Evolutionary conservation across 2,113 vertebrate genomes (phyloP), one percentile per base, ranked within the genome.

Genomic region (Orcinus orca): DNA sequence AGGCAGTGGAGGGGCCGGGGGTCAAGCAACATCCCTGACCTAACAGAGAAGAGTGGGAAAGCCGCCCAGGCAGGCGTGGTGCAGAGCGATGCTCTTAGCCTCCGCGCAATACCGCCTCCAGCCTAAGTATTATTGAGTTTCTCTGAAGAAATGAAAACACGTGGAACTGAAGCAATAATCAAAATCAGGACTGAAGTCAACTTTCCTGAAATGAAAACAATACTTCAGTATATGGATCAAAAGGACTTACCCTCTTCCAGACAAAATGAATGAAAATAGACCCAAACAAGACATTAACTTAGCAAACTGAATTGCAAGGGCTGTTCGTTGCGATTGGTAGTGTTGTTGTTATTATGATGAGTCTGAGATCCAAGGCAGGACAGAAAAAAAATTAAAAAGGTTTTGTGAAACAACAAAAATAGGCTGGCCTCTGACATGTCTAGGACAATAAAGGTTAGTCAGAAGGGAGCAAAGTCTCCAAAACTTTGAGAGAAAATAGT

Each of bases 161-260:
- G 79, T 92, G 88, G 83, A 96, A 84, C 63, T 84, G 84, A 92
- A 93, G 87, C 92, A 97, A 97, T 96, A 97, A 95, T 93, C 83
- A 95, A 97, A 97, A 97, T 93, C 90, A 96, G 84, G 89, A 93
- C 79, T 38, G 58, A 96, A 93, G 90, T 58, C 94, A 95, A 97
- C 90, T 92, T 95, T 96, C n/a, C 92, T 95, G 68, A 97, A 97
- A 97, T 93, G 73, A 97, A 97, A 96, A 95, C 36, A 97, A 88
- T 93, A 93, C 80, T 77, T 96, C 90, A 90, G 90, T 94, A 65
- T 93, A 92, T 70, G 55, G 76, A 95, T 84, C 94, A 92, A 95
- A 92, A 90, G 70, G 41, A 90, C 77, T 95, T 95, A 80, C 14
- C 67, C 44, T 83, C 63, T 71, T 96, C 58, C 70, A 94, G 96